Evolutionary conservation across 2,113 vertebrate species (phyloP).

Genomic region (Xiphophorus couchianus): DNA sequence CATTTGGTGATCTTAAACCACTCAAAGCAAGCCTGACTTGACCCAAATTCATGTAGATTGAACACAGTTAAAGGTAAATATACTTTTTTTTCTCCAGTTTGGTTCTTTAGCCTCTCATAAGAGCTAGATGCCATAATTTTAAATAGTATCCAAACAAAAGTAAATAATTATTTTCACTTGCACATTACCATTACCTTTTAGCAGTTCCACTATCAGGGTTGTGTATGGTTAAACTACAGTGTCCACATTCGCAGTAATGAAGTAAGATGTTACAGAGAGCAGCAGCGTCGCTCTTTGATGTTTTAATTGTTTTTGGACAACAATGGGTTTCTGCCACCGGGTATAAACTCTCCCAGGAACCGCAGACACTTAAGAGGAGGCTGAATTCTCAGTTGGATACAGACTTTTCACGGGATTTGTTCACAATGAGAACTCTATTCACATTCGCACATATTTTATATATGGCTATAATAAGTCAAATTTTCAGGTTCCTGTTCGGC

Average conservation of each 20-base stretch:
- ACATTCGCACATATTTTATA: slow-evolving; percentile 1
- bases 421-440: slow-evolving; percentile 9
- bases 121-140: neutral
- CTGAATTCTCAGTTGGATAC: slow-evolving; percentile 9
- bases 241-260: slow-evolving; percentile 11
- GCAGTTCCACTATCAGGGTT: neutral
- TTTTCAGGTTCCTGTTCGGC: slow-evolving; percentile 23
- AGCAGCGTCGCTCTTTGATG: slow-evolving; percentile 12
- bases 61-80: neutral
- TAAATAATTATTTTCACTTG: neutral
- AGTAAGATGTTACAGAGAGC: neutral
- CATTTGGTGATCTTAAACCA: neutral
- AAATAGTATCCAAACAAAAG: slow-evolving; percentile 1
- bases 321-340: slow-evolving; percentile 10
- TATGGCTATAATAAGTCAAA: slow-evolving; percentile 2
- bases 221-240: neutral
- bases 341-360: neutral
- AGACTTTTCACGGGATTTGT: slow-evolving; percentile 3
- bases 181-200: neutral
- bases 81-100: too few species aligned
- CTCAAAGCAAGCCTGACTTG: neutral
- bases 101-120: neutral
- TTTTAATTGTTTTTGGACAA: slow-evolving; percentile 28
- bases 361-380: neutral
- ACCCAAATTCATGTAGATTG: too few species aligned